Base-by-base conservation (phyloP, 2,888 invertebrate genomes). In the Sinotaia quadrata region DNA sequence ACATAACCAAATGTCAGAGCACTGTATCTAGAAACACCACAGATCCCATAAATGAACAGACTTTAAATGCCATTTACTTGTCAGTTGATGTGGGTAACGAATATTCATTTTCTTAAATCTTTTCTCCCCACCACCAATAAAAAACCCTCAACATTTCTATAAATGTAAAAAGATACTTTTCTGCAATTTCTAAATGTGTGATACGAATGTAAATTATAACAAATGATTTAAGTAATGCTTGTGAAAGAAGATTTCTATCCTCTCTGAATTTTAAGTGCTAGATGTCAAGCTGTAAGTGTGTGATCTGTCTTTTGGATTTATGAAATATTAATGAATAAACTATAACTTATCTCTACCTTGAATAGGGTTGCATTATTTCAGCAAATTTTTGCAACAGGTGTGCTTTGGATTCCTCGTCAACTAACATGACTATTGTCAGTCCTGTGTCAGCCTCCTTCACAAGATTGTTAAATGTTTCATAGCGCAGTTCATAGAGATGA, bases 1-100 rank as follows among this genome's bases (percentile, higher is more conserved):
- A 98, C 92, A 87, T 94, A 96, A 33, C 95, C 95, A 91, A 98
- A 99, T 90, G 96, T 92, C 71, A 99, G 91, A 0, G 97, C 97
- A 90, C 97, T 98, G 90, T 97, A 97, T 88, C 96, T 96, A 85
- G n/a, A n/a, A n/a, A n/a, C n/a, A n/a, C n/a, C n/a, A n/a, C n/a
- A n/a, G n/a, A n/a, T n/a, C n/a, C n/a, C n/a, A n/a, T n/a, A n/a
- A n/a, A n/a, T n/a, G n/a, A n/a, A n/a, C n/a, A n/a, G n/a, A n/a
- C n/a, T n/a, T n/a, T n/a, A n/a, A n/a, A n/a, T n/a, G n/a, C n/a
- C n/a, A n/a, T n/a, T n/a, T n/a, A n/a, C n/a, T n/a, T n/a, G n/a
- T n/a, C n/a, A n/a, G n/a, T n/a, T n/a, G n/a, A n/a, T n/a, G n/a
- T n/a, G n/a, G n/a, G n/a, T n/a, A n/a, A n/a, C n/a, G n/a, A n/a